These are phyloP conservation scores for Antheraea assamensis DNA, from an alignment of 2,888 invertebrate species.

Conservation along the genomic window DNA sequence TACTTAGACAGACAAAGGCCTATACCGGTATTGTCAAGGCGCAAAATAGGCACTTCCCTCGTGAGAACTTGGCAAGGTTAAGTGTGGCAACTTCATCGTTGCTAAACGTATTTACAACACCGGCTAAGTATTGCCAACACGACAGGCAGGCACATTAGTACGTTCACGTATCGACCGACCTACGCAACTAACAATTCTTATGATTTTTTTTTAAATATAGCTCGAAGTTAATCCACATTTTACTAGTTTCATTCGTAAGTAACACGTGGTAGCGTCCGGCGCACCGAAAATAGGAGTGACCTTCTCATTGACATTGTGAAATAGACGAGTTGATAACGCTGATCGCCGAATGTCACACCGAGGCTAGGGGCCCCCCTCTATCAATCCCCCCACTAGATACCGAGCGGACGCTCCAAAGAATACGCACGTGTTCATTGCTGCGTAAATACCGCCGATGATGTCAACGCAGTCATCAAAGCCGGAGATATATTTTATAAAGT, in stretches of 20 bases:
- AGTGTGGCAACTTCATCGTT: slow-evolving; percentile 80
- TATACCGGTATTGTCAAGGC: slow-evolving; percentile 81
- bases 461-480: slow-evolving; percentile 34
- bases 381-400: slow-evolving; percentile 54
- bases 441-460: slow-evolving; percentile 36
- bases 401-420: slow-evolving; percentile 36
- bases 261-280: slow-evolving; percentile 49
- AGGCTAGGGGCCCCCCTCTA: slow-evolving; percentile 73
- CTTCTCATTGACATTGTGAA: slow-evolving; percentile 83
- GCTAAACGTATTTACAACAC: slow-evolving; percentile 83
- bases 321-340: slow-evolving; percentile 79
- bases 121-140: slow-evolving; percentile 69
- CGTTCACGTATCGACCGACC: slow-evolving; percentile 31
- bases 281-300: slow-evolving; percentile 76
- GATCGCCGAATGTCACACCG: slow-evolving; percentile 79
- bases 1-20: slow-evolving; percentile 75
- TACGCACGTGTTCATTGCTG: slow-evolving; percentile 61
- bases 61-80: slow-evolving; percentile 82
- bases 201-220: background rate
- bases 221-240: background rate
- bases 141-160: slow-evolving; percentile 66
- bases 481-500: slow-evolving; percentile 29
- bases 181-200: slow-evolving; percentile 12
- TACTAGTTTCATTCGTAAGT: slow-evolving; percentile 19
- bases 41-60: slow-evolving; percentile 81